A percentile compares a stretch with the other conserved stretches of the same genome.
Conservation (phyloP, 2,888 invertebrate genomes). For the Lysandra bellargus region DNA sequence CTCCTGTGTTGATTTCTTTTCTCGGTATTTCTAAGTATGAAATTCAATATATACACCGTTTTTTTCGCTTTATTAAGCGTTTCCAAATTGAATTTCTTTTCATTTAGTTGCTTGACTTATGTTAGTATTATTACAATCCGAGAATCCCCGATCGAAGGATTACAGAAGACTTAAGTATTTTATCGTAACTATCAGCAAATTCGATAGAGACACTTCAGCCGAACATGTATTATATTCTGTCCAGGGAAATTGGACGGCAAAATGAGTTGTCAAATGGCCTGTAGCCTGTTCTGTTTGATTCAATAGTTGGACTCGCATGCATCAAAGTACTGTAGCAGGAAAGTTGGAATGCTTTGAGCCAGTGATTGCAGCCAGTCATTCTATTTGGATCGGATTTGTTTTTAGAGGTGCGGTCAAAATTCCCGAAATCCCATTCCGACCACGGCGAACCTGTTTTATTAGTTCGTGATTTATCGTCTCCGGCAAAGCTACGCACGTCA, state of each 20-base stretch:
- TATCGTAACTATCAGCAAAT: neutral
- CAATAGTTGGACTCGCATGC: neutral
- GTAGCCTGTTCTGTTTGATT: neutral
- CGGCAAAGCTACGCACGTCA: neutral
- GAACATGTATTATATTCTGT: neutral
- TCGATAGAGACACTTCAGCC: neutral
- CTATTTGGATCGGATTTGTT: neutral
- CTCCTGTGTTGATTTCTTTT: conserved; percentile 16
- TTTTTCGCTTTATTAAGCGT: neutral
- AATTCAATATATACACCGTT: neutral
- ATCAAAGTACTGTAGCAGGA: conserved; percentile 11
- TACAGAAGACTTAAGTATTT: neutral
- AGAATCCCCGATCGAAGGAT: too few species aligned
- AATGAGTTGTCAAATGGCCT: neutral
- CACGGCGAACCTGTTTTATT: neutral
- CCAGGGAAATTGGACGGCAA: neutral
- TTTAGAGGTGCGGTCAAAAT: neutral
- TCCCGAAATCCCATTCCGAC: neutral
- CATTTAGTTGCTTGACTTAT: neutral
- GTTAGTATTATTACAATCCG: too few species aligned
- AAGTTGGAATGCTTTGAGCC: conserved; percentile 18
- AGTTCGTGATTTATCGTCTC: neutral
- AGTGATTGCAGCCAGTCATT: conserved; percentile 7
- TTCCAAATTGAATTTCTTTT: neutral
- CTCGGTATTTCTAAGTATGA: conserved; percentile 1